Evolutionary conservation across 2,113 vertebrate genomes (phyloP), one percentile per base, ranked within the genome.

Genomic region (Campylomormyrus tamandua): DNA sequence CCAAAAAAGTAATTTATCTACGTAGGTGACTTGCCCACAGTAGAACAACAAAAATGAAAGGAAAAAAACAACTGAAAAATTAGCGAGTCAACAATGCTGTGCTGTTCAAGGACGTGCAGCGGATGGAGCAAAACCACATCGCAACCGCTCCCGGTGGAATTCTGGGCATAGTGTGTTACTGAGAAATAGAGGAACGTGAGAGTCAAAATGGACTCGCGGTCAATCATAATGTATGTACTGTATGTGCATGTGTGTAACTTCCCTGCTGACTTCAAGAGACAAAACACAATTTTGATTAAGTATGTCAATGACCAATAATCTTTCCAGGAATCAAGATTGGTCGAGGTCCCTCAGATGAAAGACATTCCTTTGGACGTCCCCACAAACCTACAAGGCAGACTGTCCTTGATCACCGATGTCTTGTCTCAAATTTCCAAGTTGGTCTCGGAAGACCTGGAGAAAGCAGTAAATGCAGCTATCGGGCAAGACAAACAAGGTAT

Each of bases 361-460:
- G 94, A 94, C 0, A 89, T 45, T 0, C 90, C 93, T 87, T 92
- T 93, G 15, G 93, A 95, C 0, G 31, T 96, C 5, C 93, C 92
- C 2, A 92, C 95, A 0, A 93, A 95, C 88, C 91, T 94, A 21
- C 95, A 94, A 45, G 88, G 92, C 1, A 91, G 92, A 9, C 70
- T 96, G 21, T 92, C 91, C 2, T 91, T 94, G 1, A 45, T 96
- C 62, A 92, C 92, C 0, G 95, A 96, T 0, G 92, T 97, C 87
- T 93, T 98, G 87, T 91, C 92, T 0, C 84, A 93, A 3, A 80
- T 97, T 87, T 96, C 94, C 87, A 96, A 93, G 89, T 94, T 98
- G 80, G 92, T 98, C 89, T 94, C 93, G 35, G 95, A 96, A 91
- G 96, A 96, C 88, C 92, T 96, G 66, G 96, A 96, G 70, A 95